Conservation (phyloP, 2,113 vertebrate genomes). For the Puntigrus tetrazona region DNA sequence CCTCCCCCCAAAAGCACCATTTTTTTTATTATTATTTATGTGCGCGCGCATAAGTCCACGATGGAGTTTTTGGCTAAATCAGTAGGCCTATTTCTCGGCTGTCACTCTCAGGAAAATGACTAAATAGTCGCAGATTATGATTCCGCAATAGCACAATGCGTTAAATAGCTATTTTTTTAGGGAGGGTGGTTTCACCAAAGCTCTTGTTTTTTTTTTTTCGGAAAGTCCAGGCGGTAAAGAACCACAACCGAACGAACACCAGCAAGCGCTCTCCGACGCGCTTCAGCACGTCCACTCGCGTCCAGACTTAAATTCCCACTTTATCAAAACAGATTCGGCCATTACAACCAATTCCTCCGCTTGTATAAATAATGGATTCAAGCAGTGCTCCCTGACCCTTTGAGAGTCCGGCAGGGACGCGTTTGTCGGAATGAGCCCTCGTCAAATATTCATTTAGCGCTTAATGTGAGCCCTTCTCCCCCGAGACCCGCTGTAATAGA, state of each 20-base stretch:
- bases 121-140: background rate
- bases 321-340: conserved; percentile 78
- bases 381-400: conserved; percentile 90
- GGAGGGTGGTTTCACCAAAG: background rate
- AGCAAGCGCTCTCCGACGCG: conserved; percentile 32
- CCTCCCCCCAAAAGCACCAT: no score
- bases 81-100: background rate
- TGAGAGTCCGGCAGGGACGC: conserved; percentile 88
- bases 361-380: conserved; percentile 98
- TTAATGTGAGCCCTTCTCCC: conserved; percentile 93
- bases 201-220: background rate
- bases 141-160: background rate
- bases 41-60: no score
- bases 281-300: conserved; percentile 28
- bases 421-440: conserved; percentile 92
- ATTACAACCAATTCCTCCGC: conserved; percentile 87
- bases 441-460: conserved; percentile 99
- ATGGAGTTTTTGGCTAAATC: background rate
- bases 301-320: conserved; percentile 71
- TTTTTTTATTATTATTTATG: no score
- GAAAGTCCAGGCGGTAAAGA: background rate
- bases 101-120: background rate
- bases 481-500: conserved; percentile 84
- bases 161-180: background rate
- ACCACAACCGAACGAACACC: background rate